Evolutionary conservation across 2,888 invertebrate genomes (phyloP).

Genomic region (Geophilus truncorum): DNA sequence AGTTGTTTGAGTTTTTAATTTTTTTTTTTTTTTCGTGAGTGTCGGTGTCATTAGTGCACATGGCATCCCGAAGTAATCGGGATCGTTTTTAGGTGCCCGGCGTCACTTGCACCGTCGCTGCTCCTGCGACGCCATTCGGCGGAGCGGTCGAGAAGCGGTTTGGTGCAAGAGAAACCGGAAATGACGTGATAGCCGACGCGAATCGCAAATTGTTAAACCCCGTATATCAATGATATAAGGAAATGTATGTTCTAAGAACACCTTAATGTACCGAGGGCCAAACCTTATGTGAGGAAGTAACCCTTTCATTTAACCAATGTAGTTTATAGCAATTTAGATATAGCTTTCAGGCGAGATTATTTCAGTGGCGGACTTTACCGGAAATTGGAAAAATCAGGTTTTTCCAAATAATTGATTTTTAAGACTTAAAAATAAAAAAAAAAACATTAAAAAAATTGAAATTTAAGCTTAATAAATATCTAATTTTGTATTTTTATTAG

Average conservation of each 20-base stretch:
- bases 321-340: too few species aligned
- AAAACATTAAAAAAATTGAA: too few species aligned
- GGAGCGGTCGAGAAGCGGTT: neutral
- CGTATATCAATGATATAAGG: conserved; percentile 99
- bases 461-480: too few species aligned
- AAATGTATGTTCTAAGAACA: conserved; percentile 93
- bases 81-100: neutral
- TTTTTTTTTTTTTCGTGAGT: neutral
- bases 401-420: too few species aligned
- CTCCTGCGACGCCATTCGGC: neutral
- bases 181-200: neutral
- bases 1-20: too few species aligned
- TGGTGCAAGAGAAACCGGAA: neutral
- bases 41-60: neutral
- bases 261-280: conserved; percentile 10
- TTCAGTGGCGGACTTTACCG: too few species aligned
- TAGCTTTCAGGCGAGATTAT: too few species aligned
- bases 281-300: conserved; percentile 28
- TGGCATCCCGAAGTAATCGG: neutral
- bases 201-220: conserved; percentile 53
- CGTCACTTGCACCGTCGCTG: neutral
- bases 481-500: too few species aligned
- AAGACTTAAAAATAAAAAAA: too few species aligned
- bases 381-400: too few species aligned
- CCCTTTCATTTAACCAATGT: neutral